phyloP scores from a whole-genome alignment of 2,797 vertebrate species.

The Eulemur rubriventer region DNA sequence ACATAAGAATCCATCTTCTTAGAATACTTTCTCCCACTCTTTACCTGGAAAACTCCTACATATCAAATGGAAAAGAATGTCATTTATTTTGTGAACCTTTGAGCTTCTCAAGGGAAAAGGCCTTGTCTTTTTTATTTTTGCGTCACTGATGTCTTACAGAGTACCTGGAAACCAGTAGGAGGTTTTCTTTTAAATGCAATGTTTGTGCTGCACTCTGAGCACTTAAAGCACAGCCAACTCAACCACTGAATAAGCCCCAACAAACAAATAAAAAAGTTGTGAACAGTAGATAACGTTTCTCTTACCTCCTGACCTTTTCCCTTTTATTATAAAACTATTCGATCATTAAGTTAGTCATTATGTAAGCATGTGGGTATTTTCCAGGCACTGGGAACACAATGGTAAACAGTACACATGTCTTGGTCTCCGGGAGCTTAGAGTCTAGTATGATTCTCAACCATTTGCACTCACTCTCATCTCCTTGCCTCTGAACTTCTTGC shows the following conservation, averaged over 20 bases:
- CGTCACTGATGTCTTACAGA: not conserved
- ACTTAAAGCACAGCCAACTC: not conserved
- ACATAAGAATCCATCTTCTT: not conserved
- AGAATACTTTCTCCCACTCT: not conserved
- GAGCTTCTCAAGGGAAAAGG: slow-evolving; percentile 20
- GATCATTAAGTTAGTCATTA: not conserved
- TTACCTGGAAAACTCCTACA: not conserved
- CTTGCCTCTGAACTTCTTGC: not conserved
- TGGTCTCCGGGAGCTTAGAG: not conserved
- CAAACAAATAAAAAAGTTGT: not conserved
- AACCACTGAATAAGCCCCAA: not conserved
- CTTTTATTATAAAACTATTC: not conserved
- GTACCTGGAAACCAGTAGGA: slow-evolving; percentile 49
- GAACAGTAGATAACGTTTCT: not conserved
- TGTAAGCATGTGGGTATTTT: not conserved
- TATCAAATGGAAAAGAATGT: not conserved
- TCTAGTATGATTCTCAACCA: not conserved
- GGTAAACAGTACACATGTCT: not conserved
- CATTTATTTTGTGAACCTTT: slow-evolving; percentile 11
- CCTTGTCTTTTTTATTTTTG: not conserved
- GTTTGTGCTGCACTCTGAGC: not conserved
- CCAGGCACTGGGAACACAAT: not conserved
- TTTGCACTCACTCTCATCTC: not conserved
- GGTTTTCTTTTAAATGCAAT: not conserved
- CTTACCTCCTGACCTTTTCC: not conserved